Evolutionary conservation across 2,797 vertebrate species (phyloP).

Genomic region (Sebastes steindachneri): DNA sequence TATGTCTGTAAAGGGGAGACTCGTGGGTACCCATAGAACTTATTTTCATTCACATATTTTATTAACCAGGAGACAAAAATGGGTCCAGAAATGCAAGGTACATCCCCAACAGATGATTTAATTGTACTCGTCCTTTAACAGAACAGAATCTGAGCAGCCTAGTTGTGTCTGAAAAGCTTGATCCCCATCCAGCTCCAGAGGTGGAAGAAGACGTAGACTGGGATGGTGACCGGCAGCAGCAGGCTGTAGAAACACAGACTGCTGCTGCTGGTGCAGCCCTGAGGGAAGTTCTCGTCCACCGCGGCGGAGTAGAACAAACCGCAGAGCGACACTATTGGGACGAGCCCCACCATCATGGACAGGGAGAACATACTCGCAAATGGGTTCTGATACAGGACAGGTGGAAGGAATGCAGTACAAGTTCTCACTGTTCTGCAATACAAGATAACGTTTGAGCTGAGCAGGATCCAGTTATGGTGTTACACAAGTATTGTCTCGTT

Average conservation of each 20-base stretch:
- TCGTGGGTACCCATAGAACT: too few species aligned
- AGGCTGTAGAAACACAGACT: conserved; percentile 96
- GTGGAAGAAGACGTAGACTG: conserved; percentile 95
- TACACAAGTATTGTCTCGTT: background rate
- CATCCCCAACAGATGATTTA: background rate
- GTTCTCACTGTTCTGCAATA: background rate
- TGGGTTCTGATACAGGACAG: background rate
- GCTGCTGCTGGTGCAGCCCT: conserved; percentile 89
- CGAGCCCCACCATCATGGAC: conserved; percentile 88
- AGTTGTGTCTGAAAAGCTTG: conserved; percentile 95
- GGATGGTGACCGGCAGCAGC: conserved; percentile 90
- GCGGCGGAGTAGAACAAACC: conserved; percentile 91
- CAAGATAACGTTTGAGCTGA: background rate
- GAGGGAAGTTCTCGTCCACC: conserved; percentile 91
- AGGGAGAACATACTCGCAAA: conserved; percentile 82
- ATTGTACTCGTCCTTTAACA: background rate
- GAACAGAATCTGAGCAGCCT: background rate
- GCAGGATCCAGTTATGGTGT: background rate
- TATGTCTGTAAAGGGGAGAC: too few species aligned
- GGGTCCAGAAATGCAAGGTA: background rate
- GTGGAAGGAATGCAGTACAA: background rate
- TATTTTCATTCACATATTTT: background rate
- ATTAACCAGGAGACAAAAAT: background rate
- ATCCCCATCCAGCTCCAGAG: conserved; percentile 96
- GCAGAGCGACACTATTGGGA: conserved; percentile 89